Evolutionary conservation across 2,797 vertebrate genomes (phyloP), one percentile per base, ranked within the genome.

Genomic region (Mus spretus): DNA sequence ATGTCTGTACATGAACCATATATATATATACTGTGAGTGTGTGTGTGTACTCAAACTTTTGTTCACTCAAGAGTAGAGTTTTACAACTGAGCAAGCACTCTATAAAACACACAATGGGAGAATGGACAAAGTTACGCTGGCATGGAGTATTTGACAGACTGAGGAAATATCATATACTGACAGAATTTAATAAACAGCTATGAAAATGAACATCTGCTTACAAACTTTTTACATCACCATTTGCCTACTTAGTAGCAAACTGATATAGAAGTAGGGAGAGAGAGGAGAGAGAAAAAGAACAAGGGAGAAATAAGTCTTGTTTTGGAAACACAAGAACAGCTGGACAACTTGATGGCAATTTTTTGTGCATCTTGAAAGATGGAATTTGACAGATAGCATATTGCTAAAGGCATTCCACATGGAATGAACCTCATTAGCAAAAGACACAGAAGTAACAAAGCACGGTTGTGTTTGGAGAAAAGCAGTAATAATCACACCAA

Each of bases 341-440:
- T 94, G 93, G 94, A 95, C 89, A 91, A 93, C 57, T 61, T 86
- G 50, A 81, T 91, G 63, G 74, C 85, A 93, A 90, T 95, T 93
- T 88, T 90, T 65, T 55, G 92, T 94, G 47, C 15, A 26, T 91
- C 67, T 92, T 77, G 63, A 93, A 89, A 31, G 89, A 93, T 95
- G 65, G 28, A 82, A 89, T 94, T 67, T 93, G 93, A 97, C 85
- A 96, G 93, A 77, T 80, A 95, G 91, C 85, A 91, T 94, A 96
- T 95, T 96, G 96, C 85, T 89, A 61, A 79, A 93, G 50, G 74
- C 74, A 82, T 86, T 93, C 65, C 85, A 97, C 92, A 93, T 78
- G 95, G 94, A 94, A 13, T 7, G 34, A 82, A 88, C 22, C 85
- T 96, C 86, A 89, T 94, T 95, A 97, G 50, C 81, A 94, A 80